Conservation (phyloP, 2,888 invertebrate species). For the Ochropleura plecta region DNA sequence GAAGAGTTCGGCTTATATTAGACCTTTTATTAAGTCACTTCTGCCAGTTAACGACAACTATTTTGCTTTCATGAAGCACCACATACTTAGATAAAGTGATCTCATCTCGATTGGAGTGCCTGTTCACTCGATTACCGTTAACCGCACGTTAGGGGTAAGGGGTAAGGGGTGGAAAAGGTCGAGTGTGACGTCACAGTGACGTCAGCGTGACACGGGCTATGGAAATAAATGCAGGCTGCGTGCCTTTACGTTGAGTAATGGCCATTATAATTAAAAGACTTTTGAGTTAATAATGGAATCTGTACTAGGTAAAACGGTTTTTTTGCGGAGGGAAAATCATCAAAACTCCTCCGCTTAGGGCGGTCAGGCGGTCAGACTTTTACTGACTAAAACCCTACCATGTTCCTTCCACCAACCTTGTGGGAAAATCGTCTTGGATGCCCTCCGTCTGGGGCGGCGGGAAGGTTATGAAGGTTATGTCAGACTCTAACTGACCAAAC, state of each 20-base stretch:
- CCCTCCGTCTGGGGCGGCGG: too few species aligned
- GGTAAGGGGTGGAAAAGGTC: slow-evolving; percentile 36
- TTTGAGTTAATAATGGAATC: neutral
- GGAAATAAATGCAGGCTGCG: slow-evolving; percentile 12
- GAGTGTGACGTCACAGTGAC: slow-evolving; percentile 45
- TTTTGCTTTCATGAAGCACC: slow-evolving; percentile 16
- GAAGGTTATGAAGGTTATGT: too few species aligned
- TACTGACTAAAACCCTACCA: too few species aligned
- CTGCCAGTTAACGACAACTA: neutral
- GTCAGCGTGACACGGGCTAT: slow-evolving; percentile 17
- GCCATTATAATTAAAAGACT: slow-evolving; percentile 5
- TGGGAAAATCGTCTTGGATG: too few species aligned
- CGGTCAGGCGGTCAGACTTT: too few species aligned
- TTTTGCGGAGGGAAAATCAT: too few species aligned
- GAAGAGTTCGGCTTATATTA: neutral
- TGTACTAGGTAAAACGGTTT: too few species aligned
- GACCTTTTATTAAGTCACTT: neutral
- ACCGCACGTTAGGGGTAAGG: slow-evolving; percentile 18
- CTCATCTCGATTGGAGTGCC: slow-evolving; percentile 30
- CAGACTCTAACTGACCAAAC: too few species aligned
- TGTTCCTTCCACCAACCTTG: too few species aligned
- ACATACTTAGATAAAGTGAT: slow-evolving; percentile 31
- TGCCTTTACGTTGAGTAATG: slow-evolving; percentile 4
- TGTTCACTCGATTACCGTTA: slow-evolving; percentile 31
- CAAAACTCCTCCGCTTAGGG: too few species aligned